Evolutionary conservation across 2,888 invertebrate species (phyloP), one percentile per base, ranked within the genome.

Genomic region (Lasioglossum oenotherae): DNA sequence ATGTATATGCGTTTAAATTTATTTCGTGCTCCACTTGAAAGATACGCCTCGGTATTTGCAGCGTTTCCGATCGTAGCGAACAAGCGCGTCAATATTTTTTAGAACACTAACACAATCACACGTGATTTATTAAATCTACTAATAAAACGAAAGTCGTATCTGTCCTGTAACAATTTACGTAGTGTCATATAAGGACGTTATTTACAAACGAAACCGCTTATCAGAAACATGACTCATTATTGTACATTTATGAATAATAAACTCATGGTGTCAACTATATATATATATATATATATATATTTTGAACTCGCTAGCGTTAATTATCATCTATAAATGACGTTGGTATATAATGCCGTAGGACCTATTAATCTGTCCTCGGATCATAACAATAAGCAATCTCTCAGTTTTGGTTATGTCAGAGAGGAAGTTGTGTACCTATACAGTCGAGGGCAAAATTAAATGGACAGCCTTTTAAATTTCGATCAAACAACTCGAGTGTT

Each of bases 11-110:
- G 60, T 83, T 71, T 31, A 75, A 81, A 64, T 64, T 38, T 85
- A 77, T 84, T 84, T 84, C 41, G 44, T 67, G 19, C 53, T 75
- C 46, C 53, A 72, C 74, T 75, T 46, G 74, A 79, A 85, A 64
- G 23, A 35, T 74, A 31, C 23, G 44, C 12, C 44, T n/a, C 35
- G 31, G 44, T 69, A 77, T 74, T 46, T 38, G 46, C 16, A 38
- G 44, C 35, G 44, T 19, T 46, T 46, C n/a, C 41, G 19, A n/a
- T 49, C 57, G 23, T 16, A 44, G 2, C 19, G 75, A 75, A 49
- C n/a, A 8, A 67, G n/a, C 0, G 5, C 14, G 31, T 74, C 4
- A 35, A 67, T 27, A 49, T 31, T 57, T 23, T 69, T 41, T 23
- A 44, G 53, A 74, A 67, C 31, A 8, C 14, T 1, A 46, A 41